Base-by-base conservation (phyloP, 2,888 invertebrate genomes). In the Nemotelus pantherinus region DNA sequence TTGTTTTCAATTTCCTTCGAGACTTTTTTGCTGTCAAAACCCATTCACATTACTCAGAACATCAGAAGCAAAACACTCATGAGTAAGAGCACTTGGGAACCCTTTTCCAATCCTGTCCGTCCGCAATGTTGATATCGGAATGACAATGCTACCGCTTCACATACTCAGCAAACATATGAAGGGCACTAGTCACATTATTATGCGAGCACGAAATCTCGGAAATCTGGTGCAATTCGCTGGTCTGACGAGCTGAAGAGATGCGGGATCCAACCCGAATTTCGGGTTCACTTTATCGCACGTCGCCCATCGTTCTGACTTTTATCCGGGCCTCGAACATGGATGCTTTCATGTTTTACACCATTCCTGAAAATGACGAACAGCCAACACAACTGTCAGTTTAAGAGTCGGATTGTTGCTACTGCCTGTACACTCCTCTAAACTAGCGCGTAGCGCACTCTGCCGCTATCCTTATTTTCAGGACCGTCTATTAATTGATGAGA, bases 271-370 rank as follows among this genome's bases (percentile, higher is more conserved):
- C 65, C 47, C 41, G 45, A 65, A 65, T n/a, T 65, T 43, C 71
- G 57, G 25, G 55, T 7, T 7, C 43, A 25, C 55, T 53, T 57
- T 71, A 71, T 71, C 71, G 53, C 57, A 25, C 25, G 25, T 44
- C 55, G 53, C 43, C 65, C 47, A 71, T 57, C 53, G 55, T 44
- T 9, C 53, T 44, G 71, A n/a, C 71, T 71, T 71, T 55, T 44
- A 71, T 71, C 71, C 53, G 55, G 71, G 71, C 65, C 41, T 7
- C 9, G 53, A 50, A 68, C 68, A 53, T 53, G 71, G 57, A 55
- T 71, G 71, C 71, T 55, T 71, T 71, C 71, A 71, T 71, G 71
- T 71, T 71, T n/a, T 41, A 44, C 55, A n/a, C 55, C 43, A 55
- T 41, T 44, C 53, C 44, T 10, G 43, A 41, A 68, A 53, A 50